Evolutionary conservation across 2,797 vertebrate genomes (phyloP).

Genomic region (Syngnathus acus): DNA sequence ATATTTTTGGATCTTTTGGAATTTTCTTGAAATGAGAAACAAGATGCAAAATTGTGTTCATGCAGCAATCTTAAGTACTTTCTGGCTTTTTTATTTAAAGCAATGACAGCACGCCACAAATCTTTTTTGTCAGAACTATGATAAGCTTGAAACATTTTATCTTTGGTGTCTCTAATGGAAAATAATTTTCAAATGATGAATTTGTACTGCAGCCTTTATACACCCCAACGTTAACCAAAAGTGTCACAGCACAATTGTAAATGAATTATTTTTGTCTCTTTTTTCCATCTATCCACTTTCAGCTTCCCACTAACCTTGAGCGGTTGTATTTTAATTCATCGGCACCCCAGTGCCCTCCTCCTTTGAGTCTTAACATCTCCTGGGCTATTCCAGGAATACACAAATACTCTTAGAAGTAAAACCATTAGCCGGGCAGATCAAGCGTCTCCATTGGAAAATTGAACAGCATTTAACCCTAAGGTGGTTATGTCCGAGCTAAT

Average conservation of each 20-base stretch:
- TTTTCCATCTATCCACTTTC: neutral
- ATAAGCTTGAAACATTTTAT: no score
- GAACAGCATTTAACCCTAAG: slow-evolving; percentile 24
- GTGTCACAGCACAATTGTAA: no score
- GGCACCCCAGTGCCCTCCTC: neutral
- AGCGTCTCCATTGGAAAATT: slow-evolving; percentile 19
- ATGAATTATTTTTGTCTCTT: neutral
- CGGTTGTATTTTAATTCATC: neutral
- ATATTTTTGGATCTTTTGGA: neutral
- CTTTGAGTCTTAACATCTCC: slow-evolving; percentile 3
- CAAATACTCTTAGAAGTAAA: slow-evolving; percentile 63
- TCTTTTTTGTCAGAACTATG: no score
- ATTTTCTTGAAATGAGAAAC: neutral
- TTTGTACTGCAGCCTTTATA: no score
- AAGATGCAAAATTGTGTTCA: neutral
- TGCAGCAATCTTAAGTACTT: neutral
- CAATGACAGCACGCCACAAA: neutral
- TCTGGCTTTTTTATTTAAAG: neutral
- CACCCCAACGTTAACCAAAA: no score
- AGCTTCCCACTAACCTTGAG: neutral
- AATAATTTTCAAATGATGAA: neutral
- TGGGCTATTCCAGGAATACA: slow-evolving; percentile 34
- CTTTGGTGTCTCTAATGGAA: no score
- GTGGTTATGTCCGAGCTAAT: slow-evolving; percentile 30
- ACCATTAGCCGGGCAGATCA: slow-evolving; percentile 53